Percentiles rank a stretch among this genome's conserved stretches.
phyloP scores from a whole-genome alignment of 1,140 invertebrate species.

The Phenacoccus solenopsis region DNA sequence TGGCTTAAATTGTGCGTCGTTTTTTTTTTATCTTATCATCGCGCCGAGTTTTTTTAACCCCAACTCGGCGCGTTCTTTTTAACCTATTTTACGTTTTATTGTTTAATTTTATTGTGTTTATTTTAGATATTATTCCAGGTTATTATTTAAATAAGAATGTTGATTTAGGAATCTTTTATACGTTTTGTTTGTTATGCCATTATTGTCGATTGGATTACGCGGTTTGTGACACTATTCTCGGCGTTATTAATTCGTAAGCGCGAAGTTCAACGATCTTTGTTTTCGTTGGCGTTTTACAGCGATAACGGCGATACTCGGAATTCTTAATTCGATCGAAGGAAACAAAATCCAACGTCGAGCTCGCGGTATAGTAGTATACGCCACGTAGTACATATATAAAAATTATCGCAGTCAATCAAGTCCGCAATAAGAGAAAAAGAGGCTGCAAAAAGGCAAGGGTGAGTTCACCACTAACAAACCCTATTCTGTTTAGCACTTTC shows the following conservation, averaged over 20 bases:
- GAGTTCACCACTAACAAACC: conserved; percentile 12
- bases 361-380: too few relatives aligned
- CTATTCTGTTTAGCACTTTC: conserved; percentile 13
- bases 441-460: conserved; percentile 8
- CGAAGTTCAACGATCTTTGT: conserved; percentile 5
- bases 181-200: conserved; percentile 8
- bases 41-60: not conserved
- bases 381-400: too few relatives aligned
- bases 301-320: too few relatives aligned
- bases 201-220: conserved; percentile 1
- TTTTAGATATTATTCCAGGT: conserved; percentile 15
- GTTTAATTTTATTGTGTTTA: conserved; percentile 16
- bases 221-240: not conserved
- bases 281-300: not conserved
- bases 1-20: conserved; percentile 8
- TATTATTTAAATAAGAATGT: conserved; percentile 18
- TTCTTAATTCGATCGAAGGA: too few relatives aligned
- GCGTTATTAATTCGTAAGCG: conserved; percentile 1
- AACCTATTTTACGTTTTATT: conserved; percentile 14
- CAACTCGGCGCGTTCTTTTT: not conserved
- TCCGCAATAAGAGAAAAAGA: not conserved
- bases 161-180: not conserved
- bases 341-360: too few relatives aligned
- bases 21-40: conserved; percentile 15
- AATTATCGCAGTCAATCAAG: conserved; percentile 2